Conservation (phyloP, 2,797 vertebrate species). For the Esox masquinongy region DNA sequence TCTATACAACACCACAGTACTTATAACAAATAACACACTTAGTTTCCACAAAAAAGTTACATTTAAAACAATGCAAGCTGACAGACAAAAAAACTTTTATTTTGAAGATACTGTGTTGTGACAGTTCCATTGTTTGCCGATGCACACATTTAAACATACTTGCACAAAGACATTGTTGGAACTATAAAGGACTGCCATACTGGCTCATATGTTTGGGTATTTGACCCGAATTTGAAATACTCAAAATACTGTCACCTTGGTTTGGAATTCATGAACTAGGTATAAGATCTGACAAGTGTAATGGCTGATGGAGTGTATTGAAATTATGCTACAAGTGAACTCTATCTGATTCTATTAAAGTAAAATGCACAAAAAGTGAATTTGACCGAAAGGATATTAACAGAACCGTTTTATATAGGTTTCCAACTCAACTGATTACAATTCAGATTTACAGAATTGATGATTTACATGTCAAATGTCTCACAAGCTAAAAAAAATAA, state of each 20-base stretch:
- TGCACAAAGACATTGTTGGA: conserved; percentile 81
- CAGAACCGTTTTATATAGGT: conserved; percentile 67
- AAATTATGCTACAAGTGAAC: conserved; percentile 72
- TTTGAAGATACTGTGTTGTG: conserved; percentile 79
- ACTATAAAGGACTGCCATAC: conserved; percentile 71
- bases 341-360: conserved; percentile 73
- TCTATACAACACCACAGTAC: conserved; percentile 81
- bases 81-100: conserved; percentile 79
- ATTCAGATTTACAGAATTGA: conserved; percentile 66
- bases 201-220: conserved; percentile 64
- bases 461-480: conserved; percentile 76
- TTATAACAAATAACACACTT: conserved; percentile 76
- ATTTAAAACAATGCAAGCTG: conserved; percentile 85
- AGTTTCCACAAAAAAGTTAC: conserved; percentile 79
- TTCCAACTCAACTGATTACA: conserved; percentile 66
- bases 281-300: conserved; percentile 67
- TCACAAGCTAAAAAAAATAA: conserved; percentile 70
- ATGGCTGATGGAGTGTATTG: conserved; percentile 63
- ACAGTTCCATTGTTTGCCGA: conserved; percentile 79
- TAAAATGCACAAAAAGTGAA: conserved; percentile 70
- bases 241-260: conserved; percentile 69
- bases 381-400: conserved; percentile 68
- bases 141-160: conserved; percentile 82
- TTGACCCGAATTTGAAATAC: conserved; percentile 66
- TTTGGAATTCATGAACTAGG: conserved; percentile 67